Percentiles rank a stretch among this genome's conserved stretches.
Conservation (phyloP, 2,113 vertebrate species). For the Okapia johnstoni region DNA sequence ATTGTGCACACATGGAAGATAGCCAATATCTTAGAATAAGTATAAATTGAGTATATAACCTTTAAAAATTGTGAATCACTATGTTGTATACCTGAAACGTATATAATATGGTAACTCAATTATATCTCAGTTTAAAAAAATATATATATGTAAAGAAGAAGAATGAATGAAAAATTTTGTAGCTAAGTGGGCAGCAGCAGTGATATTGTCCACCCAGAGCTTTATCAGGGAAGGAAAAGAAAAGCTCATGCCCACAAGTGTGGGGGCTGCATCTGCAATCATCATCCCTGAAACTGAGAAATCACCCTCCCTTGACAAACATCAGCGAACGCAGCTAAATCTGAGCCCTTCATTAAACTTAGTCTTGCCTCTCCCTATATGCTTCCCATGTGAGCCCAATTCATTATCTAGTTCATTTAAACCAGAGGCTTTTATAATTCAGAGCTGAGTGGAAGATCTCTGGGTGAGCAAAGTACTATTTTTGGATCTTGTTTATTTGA, state of each 20-base stretch:
- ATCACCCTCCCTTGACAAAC: not conserved
- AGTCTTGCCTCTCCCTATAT: not conserved
- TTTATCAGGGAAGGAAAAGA: not conserved
- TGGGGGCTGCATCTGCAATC: not conserved
- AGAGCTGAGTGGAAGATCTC: not conserved
- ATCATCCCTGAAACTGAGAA: not conserved
- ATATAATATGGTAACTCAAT: not conserved
- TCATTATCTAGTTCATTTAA: not conserved
- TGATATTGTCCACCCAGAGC: not conserved
- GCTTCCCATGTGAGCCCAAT: not conserved
- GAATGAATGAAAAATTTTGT: not conserved
- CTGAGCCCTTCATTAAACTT: not conserved
- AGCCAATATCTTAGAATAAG: not conserved
- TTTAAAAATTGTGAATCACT: not conserved
- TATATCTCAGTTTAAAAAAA: not conserved
- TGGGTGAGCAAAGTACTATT: not conserved
- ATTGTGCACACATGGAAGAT: not conserved
- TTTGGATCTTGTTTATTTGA: constrained; percentile 49
- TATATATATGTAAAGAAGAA: not conserved
- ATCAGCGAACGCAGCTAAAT: not conserved
- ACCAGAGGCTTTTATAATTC: not conserved
- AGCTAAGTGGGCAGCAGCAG: not conserved
- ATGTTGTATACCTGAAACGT: not conserved
- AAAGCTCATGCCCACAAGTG: not conserved
- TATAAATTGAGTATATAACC: not conserved